phyloP scores from a whole-genome alignment of 1,140 invertebrate species.

The Chelonus insularis region DNA sequence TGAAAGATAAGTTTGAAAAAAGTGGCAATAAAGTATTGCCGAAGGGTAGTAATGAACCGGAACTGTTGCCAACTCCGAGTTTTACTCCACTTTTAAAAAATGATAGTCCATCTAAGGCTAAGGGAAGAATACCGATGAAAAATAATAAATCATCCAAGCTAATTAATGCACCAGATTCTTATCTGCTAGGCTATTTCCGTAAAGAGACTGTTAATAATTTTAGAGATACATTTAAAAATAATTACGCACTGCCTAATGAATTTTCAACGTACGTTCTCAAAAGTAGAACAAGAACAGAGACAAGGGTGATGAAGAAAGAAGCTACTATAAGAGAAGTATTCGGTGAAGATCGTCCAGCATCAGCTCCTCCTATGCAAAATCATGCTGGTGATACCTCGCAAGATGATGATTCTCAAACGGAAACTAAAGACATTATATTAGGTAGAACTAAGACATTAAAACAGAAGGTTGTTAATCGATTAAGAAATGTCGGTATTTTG shows the following conservation, averaged over 20 bases:
- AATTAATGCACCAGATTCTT: slow-evolving; percentile 60
- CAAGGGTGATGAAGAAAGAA: slow-evolving; percentile 72
- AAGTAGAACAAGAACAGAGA: slow-evolving; percentile 75
- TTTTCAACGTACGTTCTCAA: slow-evolving; percentile 74
- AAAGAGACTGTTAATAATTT: slow-evolving; percentile 72
- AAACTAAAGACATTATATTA: slow-evolving; percentile 37
- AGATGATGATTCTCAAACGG: slow-evolving; percentile 55
- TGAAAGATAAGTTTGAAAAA: slow-evolving; percentile 48
- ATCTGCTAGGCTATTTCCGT: slow-evolving; percentile 67
- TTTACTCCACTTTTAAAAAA: slow-evolving; percentile 46
- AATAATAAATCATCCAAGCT: slow-evolving; percentile 57
- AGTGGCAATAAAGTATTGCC: slow-evolving; percentile 35
- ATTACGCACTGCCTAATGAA: slow-evolving; percentile 62
- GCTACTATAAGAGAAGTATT: slow-evolving; percentile 80
- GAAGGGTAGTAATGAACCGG: slow-evolving; percentile 56
- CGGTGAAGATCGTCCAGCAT: slow-evolving; percentile 71
- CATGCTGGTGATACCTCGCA: slow-evolving; percentile 49
- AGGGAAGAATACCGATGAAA: slow-evolving; percentile 60
- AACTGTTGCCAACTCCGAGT: slow-evolving; percentile 65
- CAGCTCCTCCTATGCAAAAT: slow-evolving; percentile 63
- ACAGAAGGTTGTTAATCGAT: slow-evolving; percentile 61
- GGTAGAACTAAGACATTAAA: slow-evolving; percentile 44
- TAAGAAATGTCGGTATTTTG: slow-evolving; percentile 63
- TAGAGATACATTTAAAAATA: slow-evolving; percentile 69
- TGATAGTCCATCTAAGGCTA: slow-evolving; percentile 42